Evolutionary conservation across 2,113 vertebrate genomes (phyloP).

Genomic region (Callopanchax toddi): DNA sequence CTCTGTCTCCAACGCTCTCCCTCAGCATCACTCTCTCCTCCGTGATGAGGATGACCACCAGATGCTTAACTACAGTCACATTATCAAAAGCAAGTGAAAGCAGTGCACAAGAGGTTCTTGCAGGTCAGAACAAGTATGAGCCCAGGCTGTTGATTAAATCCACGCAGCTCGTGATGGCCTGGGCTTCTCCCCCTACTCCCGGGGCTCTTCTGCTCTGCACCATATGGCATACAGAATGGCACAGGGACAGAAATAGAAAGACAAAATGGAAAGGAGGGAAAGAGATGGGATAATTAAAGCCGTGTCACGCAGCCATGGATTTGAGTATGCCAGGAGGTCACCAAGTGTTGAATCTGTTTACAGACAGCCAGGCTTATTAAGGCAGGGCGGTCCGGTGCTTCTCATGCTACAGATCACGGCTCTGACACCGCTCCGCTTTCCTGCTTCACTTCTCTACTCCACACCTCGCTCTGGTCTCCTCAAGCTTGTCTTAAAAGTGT

Average conservation of each 20-base stretch:
- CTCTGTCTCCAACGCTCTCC: slow-evolving; percentile 2
- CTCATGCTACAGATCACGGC: slow-evolving; percentile 21
- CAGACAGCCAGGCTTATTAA: slow-evolving; percentile 64
- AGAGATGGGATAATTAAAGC: slow-evolving; percentile 60
- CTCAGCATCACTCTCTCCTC: not conserved
- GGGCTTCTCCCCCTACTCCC: slow-evolving; percentile 11
- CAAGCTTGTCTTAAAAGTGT: slow-evolving; percentile 7
- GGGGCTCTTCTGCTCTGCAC: slow-evolving; percentile 17
- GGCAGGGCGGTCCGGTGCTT: slow-evolving; percentile 20
- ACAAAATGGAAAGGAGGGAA: not conserved
- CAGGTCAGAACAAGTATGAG: slow-evolving; percentile 17
- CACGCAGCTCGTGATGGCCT: not conserved
- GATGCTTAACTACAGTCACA: not conserved
- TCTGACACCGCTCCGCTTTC: not conserved
- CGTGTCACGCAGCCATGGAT: slow-evolving; percentile 36
- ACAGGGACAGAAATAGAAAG: not conserved
- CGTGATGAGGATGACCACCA: slow-evolving; percentile 18
- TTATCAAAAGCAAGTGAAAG: slow-evolving; percentile 8
- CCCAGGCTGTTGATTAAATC: slow-evolving; percentile 31
- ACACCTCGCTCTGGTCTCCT: slow-evolving; percentile 14
- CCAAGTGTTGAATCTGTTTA: slow-evolving; percentile 58
- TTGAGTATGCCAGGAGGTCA: slow-evolving; percentile 71
- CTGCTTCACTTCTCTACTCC: slow-evolving; percentile 8
- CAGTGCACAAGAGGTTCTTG: slow-evolving; percentile 1
- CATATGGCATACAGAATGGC: slow-evolving; percentile 20